Conservation (phyloP, 2,888 invertebrate genomes). For the Napeogenes inachia region DNA sequence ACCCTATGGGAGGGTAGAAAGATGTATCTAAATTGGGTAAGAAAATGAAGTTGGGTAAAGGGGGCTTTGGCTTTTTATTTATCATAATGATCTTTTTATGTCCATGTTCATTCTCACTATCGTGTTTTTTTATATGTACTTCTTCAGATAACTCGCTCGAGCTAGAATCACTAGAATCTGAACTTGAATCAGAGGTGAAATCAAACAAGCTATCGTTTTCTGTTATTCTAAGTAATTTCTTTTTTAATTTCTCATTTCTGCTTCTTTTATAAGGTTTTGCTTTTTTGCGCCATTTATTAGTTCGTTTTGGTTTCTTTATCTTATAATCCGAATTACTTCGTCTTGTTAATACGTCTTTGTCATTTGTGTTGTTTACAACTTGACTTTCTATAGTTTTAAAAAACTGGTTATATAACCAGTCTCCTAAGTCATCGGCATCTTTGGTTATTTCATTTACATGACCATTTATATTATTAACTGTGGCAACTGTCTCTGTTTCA, state of each 20-base stretch:
- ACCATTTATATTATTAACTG: constrained; percentile 37
- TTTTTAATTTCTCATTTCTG: constrained; percentile 38
- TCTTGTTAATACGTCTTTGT: constrained; percentile 42
- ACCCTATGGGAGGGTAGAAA: constrained; percentile 61
- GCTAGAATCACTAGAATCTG: constrained; percentile 36
- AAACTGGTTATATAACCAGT: constrained; percentile 71
- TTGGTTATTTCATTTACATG: constrained; percentile 51
- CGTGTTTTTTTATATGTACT: constrained; percentile 12
- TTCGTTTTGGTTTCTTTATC: constrained; percentile 24
- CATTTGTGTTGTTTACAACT: constrained; percentile 58
- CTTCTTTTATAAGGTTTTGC: constrained; percentile 37
- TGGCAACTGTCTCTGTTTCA: constrained; percentile 35
- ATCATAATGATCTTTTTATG: constrained; percentile 61
- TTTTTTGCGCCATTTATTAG: constrained; percentile 18
- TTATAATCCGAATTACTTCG: constrained; percentile 40
- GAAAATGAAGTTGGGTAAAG: constrained; percentile 66
- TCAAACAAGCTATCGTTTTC: constrained; percentile 65
- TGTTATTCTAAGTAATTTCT: constrained; percentile 56
- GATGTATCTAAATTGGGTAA: constrained; percentile 62
- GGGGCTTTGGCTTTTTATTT: constrained; percentile 57
- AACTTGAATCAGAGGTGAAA: constrained; percentile 36
- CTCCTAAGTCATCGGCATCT: constrained; percentile 60
- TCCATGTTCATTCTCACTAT: constrained; percentile 45
- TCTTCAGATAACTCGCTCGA: constrained; percentile 34
- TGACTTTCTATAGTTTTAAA: constrained; percentile 68